These are phyloP conservation scores for Zosterops borbonicus DNA, from an alignment of 2,113 vertebrate species.

Conservation along the genomic window DNA sequence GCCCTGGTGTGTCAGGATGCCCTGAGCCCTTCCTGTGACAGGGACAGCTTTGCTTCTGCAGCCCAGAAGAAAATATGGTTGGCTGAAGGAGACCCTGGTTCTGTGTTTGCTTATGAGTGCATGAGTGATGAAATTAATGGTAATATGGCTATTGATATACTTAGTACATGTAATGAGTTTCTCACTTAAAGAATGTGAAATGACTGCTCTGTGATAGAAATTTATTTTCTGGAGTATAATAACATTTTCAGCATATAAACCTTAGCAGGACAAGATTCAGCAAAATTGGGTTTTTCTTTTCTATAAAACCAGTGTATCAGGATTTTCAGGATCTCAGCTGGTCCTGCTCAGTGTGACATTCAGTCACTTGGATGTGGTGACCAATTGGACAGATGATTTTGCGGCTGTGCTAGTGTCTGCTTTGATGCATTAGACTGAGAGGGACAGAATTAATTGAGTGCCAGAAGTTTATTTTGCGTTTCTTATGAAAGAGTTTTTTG, in stretches of 20 bases:
- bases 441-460: neutral
- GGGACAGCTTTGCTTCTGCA: neutral
- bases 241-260: accelerated
- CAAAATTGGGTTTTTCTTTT: neutral
- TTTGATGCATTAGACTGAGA: neutral
- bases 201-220: neutral
- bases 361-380: accelerated
- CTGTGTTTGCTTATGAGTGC: neutral
- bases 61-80: neutral
- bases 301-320: accelerated
- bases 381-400: accelerated
- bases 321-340: neutral
- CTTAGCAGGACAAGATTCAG: neutral
- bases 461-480: neutral
- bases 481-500: neutral
- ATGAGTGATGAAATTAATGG: neutral
- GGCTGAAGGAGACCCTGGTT: neutral
- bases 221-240: neutral
- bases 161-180: accelerated
- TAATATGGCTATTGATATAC: neutral
- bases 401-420: neutral
- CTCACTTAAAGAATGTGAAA: neutral
- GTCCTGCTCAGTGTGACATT: neutral
- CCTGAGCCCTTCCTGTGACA: too few species aligned
- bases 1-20: neutral